Evolutionary conservation across 2,888 invertebrate species (phyloP).

Genomic region (Neoascia interrupta): DNA sequence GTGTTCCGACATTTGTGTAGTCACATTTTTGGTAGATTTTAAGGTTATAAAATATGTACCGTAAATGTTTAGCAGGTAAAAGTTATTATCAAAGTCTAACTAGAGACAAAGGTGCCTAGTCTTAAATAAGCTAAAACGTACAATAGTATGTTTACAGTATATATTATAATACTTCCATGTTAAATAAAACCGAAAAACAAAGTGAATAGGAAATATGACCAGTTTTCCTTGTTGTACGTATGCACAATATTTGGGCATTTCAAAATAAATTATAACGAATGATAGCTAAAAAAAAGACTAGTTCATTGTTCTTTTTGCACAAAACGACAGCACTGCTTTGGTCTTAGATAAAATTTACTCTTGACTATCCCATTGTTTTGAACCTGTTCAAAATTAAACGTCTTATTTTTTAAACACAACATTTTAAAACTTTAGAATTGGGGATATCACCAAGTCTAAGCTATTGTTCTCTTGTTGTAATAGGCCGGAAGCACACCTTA

Average conservation of each 20-base stretch:
- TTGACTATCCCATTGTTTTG: no score
- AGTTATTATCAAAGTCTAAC: constrained; percentile 7
- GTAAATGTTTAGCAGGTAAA: constrained; percentile 29
- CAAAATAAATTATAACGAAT: constrained; percentile 23
- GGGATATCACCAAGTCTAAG: no score
- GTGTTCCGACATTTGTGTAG: constrained; percentile 28
- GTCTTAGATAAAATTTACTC: no score
- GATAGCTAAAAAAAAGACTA: not conserved
- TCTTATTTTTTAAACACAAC: no score
- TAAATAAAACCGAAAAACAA: no score
- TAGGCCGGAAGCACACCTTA: no score
- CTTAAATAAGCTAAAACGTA: constrained; percentile 59
- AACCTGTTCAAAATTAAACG: no score
- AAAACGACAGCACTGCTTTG: no score
- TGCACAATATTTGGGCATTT: constrained; percentile 20
- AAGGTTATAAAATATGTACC: constrained; percentile 19
- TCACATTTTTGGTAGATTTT: constrained; percentile 23
- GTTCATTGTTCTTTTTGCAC: no score
- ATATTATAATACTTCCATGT: constrained; percentile 23
- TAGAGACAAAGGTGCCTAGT: constrained; percentile 52
- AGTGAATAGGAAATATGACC: no score
- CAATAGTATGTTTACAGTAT: constrained; percentile 39
- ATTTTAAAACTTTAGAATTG: no score
- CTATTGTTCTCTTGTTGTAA: no score
- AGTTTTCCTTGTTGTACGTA: constrained; percentile 1